Base-by-base conservation (phyloP, 35 echinoderm and acorn worm species). In the Apostichopus californicus region DNA sequence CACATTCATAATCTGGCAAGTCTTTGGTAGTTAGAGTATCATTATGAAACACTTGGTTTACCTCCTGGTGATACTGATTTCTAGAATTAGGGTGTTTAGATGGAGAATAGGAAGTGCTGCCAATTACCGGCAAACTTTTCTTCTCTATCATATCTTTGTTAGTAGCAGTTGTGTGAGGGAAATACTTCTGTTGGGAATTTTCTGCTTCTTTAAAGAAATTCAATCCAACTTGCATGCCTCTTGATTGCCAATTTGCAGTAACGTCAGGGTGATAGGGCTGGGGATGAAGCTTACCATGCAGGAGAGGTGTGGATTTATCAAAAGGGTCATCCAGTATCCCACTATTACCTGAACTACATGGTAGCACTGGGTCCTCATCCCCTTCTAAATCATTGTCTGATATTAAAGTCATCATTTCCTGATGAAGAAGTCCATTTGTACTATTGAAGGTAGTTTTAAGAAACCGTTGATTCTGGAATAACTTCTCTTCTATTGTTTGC, bases 151-250 rank as follows among this genome's bases (percentile, higher is more conserved):
- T 75, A 6, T 75, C 71, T 75, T 22, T 75, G 14, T 75, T 22
- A 20, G 71, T 20, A 24, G 71, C 6, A n/a, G 80, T 9, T 83
- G 11, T 13, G n/a, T 54, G 80, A 15, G 5, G 7, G 17, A 83
- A 56, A 28, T 56, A 57, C 13, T 55, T 12, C 12, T 21, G 53
- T 55, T 83, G 80, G 15, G 21, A 56, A 7, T 83, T 55, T 8
- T 56, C 80, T 56, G 80, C 80, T 83, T 83, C 53, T 56, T 83
- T 57, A 54, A 83, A 83, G 8, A 83, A 14, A 83, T 83, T 83
- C 80, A 83, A 17, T 56, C 53, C 80, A 83, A 83, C 80, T 56
- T 54, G 12, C 52, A 34, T 52, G 54, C n/a, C 14, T 61, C 12
- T 10, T 61, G 58, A 8, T 61, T 61, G 58, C 58, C 58, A 61